Base-by-base conservation (phyloP, 2,113 vertebrate genomes). In the Amblyornis subalaris region DNA sequence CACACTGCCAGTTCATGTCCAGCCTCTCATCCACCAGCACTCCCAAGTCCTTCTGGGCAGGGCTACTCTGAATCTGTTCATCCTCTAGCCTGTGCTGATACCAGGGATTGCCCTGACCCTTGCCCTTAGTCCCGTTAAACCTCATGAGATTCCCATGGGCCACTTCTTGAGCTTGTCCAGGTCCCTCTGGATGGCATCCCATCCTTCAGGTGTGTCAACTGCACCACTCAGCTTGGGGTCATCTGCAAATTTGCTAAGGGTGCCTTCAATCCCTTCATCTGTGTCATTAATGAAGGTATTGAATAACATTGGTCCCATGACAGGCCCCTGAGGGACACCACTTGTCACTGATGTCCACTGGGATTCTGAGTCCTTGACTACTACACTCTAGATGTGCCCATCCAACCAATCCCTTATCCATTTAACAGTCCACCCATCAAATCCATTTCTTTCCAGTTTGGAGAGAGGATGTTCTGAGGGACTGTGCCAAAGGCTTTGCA, bases 81-180 rank as follows among this genome's bases (percentile, higher is more conserved):
- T 57, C 25, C 24, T 33, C 4, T 24, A 48, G 31, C 12, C 31
- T 18, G 35, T 25, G 21, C 25, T 31, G 31, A 25, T 22, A 26
- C 7, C 1, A 0, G 53, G 57, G 10, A 8, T 8, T 76, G 26
- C 18, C 51, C 24, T 21, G n/a, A 3, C 4, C 35, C 20, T 48
- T 31, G 11, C 21, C 26, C 22, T 51, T 23, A 53, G 14, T 36
- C 53, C 44, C 60, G 26, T 45, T 45, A 60, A 86, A 44, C 14
- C 17, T 62, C 45, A 36, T 5, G 51, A 58, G 16, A 31, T 53
- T 31, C 51, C 28, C 51, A 29, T 31, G 51, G 51, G 16, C 51
- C 42, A 42, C 42, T 42, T 42, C 42, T 42, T 42, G 42, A 42
- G 42, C 42, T 42, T 42, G 42, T 42, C 42, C 42, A 42, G 42